A percentile compares a stretch with the other conserved stretches of the same genome.
These are phyloP conservation scores for Vulpes lagopus DNA, from an alignment of 2,113 vertebrate genomes.

Conservation along the genomic window DNA sequence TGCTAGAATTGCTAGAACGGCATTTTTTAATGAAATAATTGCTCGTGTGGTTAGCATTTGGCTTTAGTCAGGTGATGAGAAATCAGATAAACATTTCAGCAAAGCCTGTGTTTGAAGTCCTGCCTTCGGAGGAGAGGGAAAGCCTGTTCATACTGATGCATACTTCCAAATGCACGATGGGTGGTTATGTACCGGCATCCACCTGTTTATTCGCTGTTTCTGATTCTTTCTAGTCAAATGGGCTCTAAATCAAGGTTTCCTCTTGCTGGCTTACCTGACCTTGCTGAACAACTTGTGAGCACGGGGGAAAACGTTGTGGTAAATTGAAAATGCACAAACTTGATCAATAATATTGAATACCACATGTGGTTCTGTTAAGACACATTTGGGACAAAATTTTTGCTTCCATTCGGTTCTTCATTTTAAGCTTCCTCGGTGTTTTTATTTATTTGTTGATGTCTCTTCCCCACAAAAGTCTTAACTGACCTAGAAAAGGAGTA, in stretches of 20 bases:
- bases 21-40: slow-evolving; percentile 62
- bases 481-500: slow-evolving; percentile 56
- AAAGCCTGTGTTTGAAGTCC: slow-evolving; percentile 28
- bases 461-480: slow-evolving; percentile 18
- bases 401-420: slow-evolving; percentile 17
- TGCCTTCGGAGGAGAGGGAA: slow-evolving; percentile 63
- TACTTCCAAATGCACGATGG: not conserved
- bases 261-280: slow-evolving; percentile 64
- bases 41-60: slow-evolving; percentile 65
- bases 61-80: slow-evolving; percentile 70
- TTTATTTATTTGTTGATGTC: slow-evolving; percentile 8
- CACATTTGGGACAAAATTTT: slow-evolving; percentile 30
- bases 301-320: not conserved
- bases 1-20: slow-evolving; percentile 37
- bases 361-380: slow-evolving; percentile 25
- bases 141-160: slow-evolving; percentile 50
- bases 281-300: slow-evolving; percentile 68
- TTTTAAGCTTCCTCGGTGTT: slow-evolving; percentile 18
- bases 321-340: not conserved
- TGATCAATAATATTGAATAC: not conserved
- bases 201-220: not conserved
- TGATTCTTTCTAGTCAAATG: not conserved
- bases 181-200: not conserved
- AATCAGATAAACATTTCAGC: slow-evolving; percentile 69
- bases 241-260: slow-evolving; percentile 69